These are phyloP conservation scores for Cylloceria caligata DNA, from an alignment of 2,888 invertebrate species.

Conservation along the genomic window DNA sequence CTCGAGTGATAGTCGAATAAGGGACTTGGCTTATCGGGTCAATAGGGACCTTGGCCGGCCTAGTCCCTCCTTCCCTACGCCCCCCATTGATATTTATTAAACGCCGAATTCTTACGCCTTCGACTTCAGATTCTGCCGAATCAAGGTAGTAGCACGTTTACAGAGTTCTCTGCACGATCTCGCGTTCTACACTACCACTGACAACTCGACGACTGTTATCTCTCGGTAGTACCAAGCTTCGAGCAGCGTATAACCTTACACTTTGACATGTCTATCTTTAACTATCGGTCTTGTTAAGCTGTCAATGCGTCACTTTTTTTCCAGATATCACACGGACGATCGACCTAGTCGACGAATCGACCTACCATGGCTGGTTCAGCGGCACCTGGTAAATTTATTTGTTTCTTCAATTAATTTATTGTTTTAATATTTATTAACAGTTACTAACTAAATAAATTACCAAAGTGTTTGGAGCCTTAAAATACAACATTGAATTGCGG, in stretches of 20 bases:
- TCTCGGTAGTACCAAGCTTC: neutral
- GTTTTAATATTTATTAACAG: neutral
- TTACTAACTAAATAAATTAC: neutral
- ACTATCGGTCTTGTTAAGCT: constrained; percentile 11
- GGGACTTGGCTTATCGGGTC: constrained; percentile 65
- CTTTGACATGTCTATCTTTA: constrained; percentile 48
- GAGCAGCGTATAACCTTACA: constrained; percentile 52
- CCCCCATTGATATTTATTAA: constrained; percentile 7
- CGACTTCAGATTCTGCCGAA: neutral
- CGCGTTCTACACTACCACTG: neutral
- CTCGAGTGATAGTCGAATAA: constrained; percentile 32
- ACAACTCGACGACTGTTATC: neutral
- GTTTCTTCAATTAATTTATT: neutral
- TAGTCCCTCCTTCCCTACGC: constrained; percentile 40
- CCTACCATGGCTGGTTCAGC: constrained; percentile 75
- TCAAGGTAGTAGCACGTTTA: neutral
- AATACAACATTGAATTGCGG: too few species aligned
- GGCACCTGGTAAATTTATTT: constrained; percentile 71
- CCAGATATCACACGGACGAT: constrained; percentile 66
- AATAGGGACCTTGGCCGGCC: constrained; percentile 58
- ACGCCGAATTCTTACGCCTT: neutral
- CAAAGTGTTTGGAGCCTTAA: neutral
- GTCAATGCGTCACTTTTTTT: constrained; percentile 20
- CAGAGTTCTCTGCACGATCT: neutral
- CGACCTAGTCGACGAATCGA: constrained; percentile 66